Base-by-base conservation (phyloP, 2,113 vertebrate genomes). In the Pycnonotus jocosus region DNA sequence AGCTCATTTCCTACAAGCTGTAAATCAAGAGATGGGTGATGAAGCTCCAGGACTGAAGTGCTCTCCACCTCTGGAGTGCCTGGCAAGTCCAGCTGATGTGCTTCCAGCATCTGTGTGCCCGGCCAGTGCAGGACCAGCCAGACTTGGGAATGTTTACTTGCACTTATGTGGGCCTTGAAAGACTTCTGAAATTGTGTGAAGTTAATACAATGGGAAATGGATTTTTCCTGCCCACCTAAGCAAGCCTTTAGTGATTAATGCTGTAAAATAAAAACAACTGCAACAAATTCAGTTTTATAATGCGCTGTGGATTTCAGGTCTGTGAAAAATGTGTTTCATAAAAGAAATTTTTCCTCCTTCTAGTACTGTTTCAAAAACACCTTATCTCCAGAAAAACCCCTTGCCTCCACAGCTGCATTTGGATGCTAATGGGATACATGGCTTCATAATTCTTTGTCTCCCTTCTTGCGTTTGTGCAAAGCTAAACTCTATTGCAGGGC, bases 361-460 rank as follows among this genome's bases (percentile, higher is more conserved):
- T 14, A 9, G 21, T 64, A 11, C 30, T 80, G 38, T 70, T 91
- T 81, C 48, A 64, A 61, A 88, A 85, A 38, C 25, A 70, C 25
- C 88, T 82, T 91, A 86, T 86, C 88, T 92, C 56, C 4, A 8
- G 74, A 61, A 88, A 71, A 83, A 35, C 70, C 79, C 53, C 62
- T 69, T 48, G 35, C 70, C 74, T 87, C 61, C 4, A 5, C 40
- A 93, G 91, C 62, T 45, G 65, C 72, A 35, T 94, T 81, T 72
- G 61, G 84, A 90, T 91, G 91, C 91, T 95, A 88, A 87, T 92
- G 58, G 74, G 45, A 76, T 95, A 84, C 88, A 68, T 42, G 81
- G 92, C 92, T 88, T 57, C 90, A 58, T 79, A 92, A 89, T 66
- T 87, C 81, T 89, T 76, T 70, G 82, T 89, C 89, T 93, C 69